Evolutionary conservation across 2,888 invertebrate genomes (phyloP).

Genomic region (Desoria tigrina): DNA sequence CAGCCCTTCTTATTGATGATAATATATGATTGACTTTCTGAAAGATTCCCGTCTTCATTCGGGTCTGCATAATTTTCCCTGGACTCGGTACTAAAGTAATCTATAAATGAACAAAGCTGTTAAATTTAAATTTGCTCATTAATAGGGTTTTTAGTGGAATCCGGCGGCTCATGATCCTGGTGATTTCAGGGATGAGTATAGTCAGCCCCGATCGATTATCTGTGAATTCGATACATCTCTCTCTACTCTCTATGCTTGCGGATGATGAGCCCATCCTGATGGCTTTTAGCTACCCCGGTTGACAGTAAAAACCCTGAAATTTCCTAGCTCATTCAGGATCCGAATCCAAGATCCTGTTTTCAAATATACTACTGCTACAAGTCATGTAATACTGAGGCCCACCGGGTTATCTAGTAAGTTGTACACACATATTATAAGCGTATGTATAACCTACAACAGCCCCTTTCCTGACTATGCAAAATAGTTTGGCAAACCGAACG

Average conservation of each 20-base stretch:
- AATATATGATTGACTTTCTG: no score
- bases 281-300: not conserved
- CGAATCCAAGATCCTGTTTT: not conserved
- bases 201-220: no score
- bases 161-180: not conserved
- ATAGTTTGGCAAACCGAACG: constrained; percentile 5
- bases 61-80: no score
- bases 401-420: no score
- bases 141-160: constrained; percentile 8
- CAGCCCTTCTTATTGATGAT: no score
- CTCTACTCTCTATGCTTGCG: no score
- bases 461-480: not conserved
- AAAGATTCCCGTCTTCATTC: no score
- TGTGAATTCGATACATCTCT: not conserved
- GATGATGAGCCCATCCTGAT: not conserved
- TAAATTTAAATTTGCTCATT: constrained; percentile 21
- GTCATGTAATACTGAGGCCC: constrained; percentile 4
- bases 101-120: constrained; percentile 22
- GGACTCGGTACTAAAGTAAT: not conserved
- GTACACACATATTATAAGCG: no score
- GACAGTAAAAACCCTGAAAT: constrained; percentile 22
- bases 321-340: constrained; percentile 10
- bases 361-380: not conserved
- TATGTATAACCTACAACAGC: no score
- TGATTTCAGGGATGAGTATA: constrained; percentile 3